A percentile compares a stretch with the other conserved stretches of the same genome.
phyloP scores from a whole-genome alignment of 1,140 invertebrate genomes.

The Euwallacea fornicatus region DNA sequence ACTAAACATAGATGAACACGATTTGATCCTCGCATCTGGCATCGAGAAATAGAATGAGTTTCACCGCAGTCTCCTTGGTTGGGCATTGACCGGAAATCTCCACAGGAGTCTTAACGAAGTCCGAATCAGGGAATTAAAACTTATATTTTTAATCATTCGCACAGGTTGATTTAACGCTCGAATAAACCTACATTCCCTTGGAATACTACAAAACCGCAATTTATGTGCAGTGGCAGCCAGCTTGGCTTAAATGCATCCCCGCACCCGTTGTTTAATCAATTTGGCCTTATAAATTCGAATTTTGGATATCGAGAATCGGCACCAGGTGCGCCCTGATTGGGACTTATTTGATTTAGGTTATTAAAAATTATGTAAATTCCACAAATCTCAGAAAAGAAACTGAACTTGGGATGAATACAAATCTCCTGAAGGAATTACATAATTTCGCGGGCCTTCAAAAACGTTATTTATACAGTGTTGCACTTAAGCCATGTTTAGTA shows the following conservation, averaged over 20 bases:
- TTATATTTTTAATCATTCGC: no score
- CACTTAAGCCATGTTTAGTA: constrained; percentile 16
- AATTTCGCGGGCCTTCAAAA: not conserved
- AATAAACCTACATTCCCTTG: constrained; percentile 18
- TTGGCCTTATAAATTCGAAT: constrained; percentile 30
- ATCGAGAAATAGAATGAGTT: no score
- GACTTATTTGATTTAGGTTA: constrained; percentile 19
- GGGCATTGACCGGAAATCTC: no score
- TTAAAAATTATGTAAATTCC: constrained; percentile 18
- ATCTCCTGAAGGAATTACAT: not conserved
- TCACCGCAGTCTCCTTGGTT: no score
- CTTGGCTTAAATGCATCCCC: constrained; percentile 23
- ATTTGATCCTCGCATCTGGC: no score
- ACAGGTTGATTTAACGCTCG: constrained; percentile 12
- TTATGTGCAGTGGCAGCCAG: constrained; percentile 21
- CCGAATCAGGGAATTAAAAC: no score
- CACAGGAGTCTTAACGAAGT: no score
- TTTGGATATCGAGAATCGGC: constrained; percentile 8
- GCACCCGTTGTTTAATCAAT: constrained; percentile 29
- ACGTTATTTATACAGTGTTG: constrained; percentile 10
- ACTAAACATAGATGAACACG: no score
- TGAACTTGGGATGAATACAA: not conserved
- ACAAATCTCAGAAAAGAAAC: not conserved
- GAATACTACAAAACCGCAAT: constrained; percentile 23
- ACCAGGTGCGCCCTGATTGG: constrained; percentile 21